Percentiles rank a stretch among this genome's conserved stretches.
Evolutionary conservation across 2,797 vertebrate genomes (phyloP).

Genomic region (Xenopus petersii): DNA sequence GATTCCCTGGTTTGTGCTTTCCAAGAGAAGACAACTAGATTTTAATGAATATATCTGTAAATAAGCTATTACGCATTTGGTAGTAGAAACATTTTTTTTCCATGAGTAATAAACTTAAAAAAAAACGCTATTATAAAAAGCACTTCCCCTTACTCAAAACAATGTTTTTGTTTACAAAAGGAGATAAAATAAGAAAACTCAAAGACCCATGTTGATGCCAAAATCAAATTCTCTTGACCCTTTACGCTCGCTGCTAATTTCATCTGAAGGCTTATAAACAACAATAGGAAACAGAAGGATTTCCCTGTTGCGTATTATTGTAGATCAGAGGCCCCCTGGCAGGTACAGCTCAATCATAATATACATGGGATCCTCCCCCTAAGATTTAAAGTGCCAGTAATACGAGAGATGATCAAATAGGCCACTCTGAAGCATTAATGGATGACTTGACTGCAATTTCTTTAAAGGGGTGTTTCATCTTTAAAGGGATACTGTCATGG

Average conservation of each 20-base stretch:
- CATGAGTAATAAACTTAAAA: background rate
- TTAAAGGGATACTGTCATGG: too few relatives aligned
- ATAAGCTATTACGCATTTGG: background rate
- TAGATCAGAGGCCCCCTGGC: conserved; percentile 18
- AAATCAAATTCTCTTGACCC: conserved; percentile 8
- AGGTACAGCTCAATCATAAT: conserved; percentile 13
- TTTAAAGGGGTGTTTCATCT: too few relatives aligned
- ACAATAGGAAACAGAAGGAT: conserved; percentile 41
- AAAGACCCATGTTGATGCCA: background rate
- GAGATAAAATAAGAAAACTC: background rate
- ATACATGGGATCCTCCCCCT: too few relatives aligned
- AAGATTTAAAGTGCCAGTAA: too few relatives aligned
- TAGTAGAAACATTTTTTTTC: background rate
- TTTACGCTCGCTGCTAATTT: conserved; percentile 8
- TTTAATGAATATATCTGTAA: background rate
- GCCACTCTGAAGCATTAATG: too few relatives aligned
- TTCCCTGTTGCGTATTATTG: conserved; percentile 31
- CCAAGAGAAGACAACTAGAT: background rate
- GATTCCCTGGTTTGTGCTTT: background rate
- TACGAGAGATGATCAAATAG: too few relatives aligned
- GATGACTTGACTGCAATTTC: too few relatives aligned
- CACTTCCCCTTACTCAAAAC: conserved; percentile 15
- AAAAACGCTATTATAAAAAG: background rate
- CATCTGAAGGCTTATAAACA: conserved; percentile 22
- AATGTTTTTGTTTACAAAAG: conserved; percentile 32